Base-by-base conservation (phyloP, 2,113 vertebrate species). In the Mixornis gularis region DNA sequence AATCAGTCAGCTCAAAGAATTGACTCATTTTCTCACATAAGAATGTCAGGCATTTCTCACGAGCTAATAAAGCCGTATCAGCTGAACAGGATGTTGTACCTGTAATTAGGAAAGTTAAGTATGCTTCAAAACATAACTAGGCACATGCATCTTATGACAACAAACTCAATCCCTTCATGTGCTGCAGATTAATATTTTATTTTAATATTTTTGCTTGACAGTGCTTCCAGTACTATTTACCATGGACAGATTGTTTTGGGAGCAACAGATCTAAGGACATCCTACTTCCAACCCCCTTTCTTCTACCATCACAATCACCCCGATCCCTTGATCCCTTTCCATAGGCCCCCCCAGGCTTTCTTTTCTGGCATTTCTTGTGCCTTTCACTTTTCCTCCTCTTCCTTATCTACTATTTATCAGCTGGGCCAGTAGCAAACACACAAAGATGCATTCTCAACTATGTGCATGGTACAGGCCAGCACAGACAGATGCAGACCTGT, bases 31-130 rank as follows among this genome's bases (percentile, higher is more conserved):
- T 98, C 89, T 97, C 97, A 43, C 88, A 92, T 76, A 99, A 96
- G 85, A 99, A 99, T 27, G 92, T 84, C 79, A 99, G 94, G 91
- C 99, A 99, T 65, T 98, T 96, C 84, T 97, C 96, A 38, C 99
- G 98, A 43, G 98, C 98, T 73, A 95, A 93, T 17, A 97, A 77
- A 17, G 98, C 98, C 0, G 9, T 92, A 68, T 98, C 98, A 84
- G 98, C 97, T 63, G 97, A 98, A 56, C 97, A 98, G 60, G 96
- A 98, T 5, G 98, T 98, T 59, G 98, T 98, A 68, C 99, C 99
- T 99, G 95, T 18, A 93, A 92, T 79, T 2, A 90, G 40, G 69
- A 81, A 87, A 85, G 25, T 48, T 36, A 80, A 78, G 16, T 4
- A 21, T n/a, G 44, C 36, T 87, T 94, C 20, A 90, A 85, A 85